Evolutionary conservation across 2,113 vertebrate genomes (phyloP), one percentile per base, ranked within the genome.

Genomic region (Osmerus mordax): DNA sequence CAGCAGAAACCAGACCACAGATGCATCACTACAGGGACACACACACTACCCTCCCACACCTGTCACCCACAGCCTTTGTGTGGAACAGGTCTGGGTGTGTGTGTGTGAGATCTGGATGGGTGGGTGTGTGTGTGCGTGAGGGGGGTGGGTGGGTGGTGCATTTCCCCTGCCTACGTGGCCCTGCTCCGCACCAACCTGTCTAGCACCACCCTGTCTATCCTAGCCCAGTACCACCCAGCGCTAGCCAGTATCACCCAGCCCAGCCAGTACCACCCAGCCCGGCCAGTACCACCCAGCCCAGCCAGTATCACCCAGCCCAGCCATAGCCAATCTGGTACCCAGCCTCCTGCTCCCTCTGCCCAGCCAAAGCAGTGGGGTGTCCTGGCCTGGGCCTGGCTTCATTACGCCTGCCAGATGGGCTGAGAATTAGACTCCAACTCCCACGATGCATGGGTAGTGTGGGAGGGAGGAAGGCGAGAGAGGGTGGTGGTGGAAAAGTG

Each of bases 401-500:
- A 92, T 92, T 91, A 90, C 88, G 80, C 86, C 89, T 90, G 89
- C 87, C 89, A 91, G 90, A 91, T 92, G 88, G 91, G 85, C 85
- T 83, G 86, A 89, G 87, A 91, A 85, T 93, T 92, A 91, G 88
- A 87, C 92, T 88, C 87, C 71, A 89, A 88, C 89, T 92, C 92
- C 87, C 86, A 83, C 72, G 76, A 79, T 87, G 87, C 88, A 86
- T 75, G 79, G 81, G 69, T 25, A 80, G 71, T 73, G 78, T 77
- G 81, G 76, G 23, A 25, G 67, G 29, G 18, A 11, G 47, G 47
- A 25, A 18, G 28, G 29, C 15, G 55, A 32, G 28, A 32, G 70
- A 74, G 73, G 12, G 58, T 18, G 58, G 81, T 67, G 73, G 79
- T 68, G 78, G 78, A 13, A 25, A 65, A 69, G 69, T 58, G 73